Conservation (phyloP, 2,113 vertebrate species). For the Electrona antarctica region DNA sequence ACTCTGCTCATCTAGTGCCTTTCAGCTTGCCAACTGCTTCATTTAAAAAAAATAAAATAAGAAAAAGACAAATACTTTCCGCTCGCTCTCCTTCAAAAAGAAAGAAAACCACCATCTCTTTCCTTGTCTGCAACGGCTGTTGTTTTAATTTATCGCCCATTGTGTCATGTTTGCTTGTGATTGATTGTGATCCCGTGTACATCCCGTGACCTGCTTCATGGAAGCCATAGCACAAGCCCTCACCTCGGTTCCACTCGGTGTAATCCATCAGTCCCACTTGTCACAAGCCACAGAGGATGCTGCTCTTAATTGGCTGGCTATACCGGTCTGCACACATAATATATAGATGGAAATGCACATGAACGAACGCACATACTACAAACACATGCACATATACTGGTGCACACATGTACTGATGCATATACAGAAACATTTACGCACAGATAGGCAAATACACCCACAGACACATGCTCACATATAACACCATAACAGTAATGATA, state of each 20-base stretch:
- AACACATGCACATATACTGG: constrained; percentile 1
- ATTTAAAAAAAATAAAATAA: no score
- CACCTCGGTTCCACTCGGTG: constrained; percentile 7
- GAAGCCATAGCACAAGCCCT: constrained; percentile 12
- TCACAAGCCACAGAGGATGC: constrained; percentile 10
- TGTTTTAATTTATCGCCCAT: neutral
- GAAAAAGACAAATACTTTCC: no score
- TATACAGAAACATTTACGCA: constrained; percentile 6
- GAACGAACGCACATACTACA: no score
- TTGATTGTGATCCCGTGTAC: neutral
- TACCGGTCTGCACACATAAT: no score
- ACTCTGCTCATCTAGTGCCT: no score
- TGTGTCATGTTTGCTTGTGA: neutral
- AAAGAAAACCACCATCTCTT: constrained; percentile 8
- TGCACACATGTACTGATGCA: constrained; percentile 17
- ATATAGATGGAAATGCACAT: no score
- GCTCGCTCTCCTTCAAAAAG: no score
- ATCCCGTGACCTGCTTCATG: constrained; percentile 19
- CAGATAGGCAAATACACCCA: neutral
- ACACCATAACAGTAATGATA: neutral
- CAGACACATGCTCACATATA: constrained; percentile 12
- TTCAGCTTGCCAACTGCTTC: no score
- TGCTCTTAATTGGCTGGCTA: neutral
- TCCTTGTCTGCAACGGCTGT: neutral
- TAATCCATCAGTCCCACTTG: constrained; percentile 1